Percentiles rank a stretch among this genome's conserved stretches.
phyloP scores from a whole-genome alignment of 2,888 invertebrate species.

The Cephus spinipes region DNA sequence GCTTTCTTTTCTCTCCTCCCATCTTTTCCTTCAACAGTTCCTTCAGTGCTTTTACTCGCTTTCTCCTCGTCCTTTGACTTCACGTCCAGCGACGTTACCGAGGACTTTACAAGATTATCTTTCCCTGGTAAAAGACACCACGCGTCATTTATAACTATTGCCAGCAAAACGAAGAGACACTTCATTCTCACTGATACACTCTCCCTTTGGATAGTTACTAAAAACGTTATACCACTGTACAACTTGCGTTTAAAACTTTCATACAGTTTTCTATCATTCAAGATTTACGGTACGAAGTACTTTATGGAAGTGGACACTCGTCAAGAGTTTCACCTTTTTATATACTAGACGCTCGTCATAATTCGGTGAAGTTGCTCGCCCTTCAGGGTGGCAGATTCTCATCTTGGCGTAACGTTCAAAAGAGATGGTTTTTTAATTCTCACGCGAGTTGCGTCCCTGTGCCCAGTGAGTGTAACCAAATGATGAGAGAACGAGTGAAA shows the following conservation, averaged over 20 bases:
- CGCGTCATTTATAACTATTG: background rate
- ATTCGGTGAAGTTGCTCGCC: conserved; percentile 34
- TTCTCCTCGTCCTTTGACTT: conserved; percentile 26
- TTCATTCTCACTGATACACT: background rate
- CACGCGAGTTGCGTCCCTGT: conserved; percentile 42
- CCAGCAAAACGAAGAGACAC: background rate
- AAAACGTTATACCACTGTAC: background rate
- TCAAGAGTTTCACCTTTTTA: conserved; percentile 58
- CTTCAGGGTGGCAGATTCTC: conserved; percentile 38
- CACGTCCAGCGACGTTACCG: background rate
- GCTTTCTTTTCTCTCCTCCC: conserved; percentile 37
- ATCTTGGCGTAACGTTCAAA: background rate
- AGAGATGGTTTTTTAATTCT: background rate
- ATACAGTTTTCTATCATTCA: background rate
- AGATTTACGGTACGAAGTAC: conserved; percentile 4
- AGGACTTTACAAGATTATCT: background rate
- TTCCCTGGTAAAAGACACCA: background rate
- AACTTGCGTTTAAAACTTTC: background rate
- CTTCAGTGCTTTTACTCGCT: background rate
- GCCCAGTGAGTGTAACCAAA: conserved; percentile 47
- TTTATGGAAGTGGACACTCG: conserved; percentile 41
- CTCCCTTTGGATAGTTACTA: background rate
- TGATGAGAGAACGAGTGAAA: conserved; percentile 48
- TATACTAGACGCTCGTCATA: conserved; percentile 47
- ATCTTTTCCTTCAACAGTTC: background rate